A percentile compares a stretch with the other conserved stretches of the same genome.
These are phyloP conservation scores for Torymus auratus DNA, from an alignment of 2,888 invertebrate species.

Conservation along the genomic window DNA sequence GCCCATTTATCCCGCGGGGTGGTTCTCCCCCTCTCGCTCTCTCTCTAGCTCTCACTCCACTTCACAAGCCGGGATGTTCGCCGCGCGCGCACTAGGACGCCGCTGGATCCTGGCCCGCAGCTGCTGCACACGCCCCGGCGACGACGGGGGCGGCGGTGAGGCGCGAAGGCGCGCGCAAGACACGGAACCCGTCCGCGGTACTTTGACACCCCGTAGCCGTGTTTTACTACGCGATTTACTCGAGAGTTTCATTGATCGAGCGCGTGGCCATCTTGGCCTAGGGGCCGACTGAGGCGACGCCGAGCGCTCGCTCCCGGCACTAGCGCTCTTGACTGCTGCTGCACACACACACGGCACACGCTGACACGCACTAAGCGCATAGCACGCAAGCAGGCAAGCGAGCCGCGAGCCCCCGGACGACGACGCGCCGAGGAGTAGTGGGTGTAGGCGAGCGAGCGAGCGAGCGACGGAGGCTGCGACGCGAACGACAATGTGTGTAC, in stretches of 20 bases:
- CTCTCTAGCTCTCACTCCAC: neutral
- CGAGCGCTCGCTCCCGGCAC: constrained; percentile 72
- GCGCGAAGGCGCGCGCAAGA: constrained; percentile 11
- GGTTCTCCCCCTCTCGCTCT: too few species aligned
- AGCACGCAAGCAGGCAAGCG: neutral
- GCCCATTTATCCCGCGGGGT: constrained; percentile 74
- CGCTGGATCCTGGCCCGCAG: neutral
- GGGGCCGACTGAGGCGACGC: constrained; percentile 77
- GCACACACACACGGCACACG: too few species aligned
- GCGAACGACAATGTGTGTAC: too few species aligned
- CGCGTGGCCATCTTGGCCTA: constrained; percentile 82
- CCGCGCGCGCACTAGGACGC: neutral
- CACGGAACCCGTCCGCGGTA: constrained; percentile 13
- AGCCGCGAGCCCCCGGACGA: neutral
- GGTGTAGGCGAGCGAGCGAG: too few species aligned
- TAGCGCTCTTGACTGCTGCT: neutral
- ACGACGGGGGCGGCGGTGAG: neutral
- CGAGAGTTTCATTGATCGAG: constrained; percentile 84
- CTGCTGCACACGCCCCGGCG: neutral
- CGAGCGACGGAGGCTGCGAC: too few species aligned
- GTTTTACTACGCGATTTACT: constrained; percentile 76
- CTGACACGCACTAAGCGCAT: too few species aligned
- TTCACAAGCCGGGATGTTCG: neutral
- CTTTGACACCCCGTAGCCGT: constrained; percentile 39
- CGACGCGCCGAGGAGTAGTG: neutral